A percentile compares a stretch with the other conserved stretches of the same genome.
These are phyloP conservation scores for Drosophila ambigua DNA, from an alignment of 1,140 invertebrate genomes.

Conservation along the genomic window DNA sequence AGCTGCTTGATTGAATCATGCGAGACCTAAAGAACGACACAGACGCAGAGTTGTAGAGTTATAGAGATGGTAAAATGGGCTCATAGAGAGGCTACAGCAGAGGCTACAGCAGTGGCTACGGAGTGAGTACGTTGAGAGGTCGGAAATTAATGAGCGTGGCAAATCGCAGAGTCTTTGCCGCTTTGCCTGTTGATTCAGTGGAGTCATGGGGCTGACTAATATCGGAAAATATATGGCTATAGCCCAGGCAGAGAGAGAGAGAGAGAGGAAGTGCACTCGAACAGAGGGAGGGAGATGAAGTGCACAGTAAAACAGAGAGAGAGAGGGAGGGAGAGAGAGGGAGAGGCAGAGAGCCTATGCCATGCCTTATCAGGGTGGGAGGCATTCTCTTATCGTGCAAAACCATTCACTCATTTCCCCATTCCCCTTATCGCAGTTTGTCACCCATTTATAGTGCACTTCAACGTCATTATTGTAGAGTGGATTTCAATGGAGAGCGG, in stretches of 20 bases:
- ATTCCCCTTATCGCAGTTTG: constrained; percentile 43
- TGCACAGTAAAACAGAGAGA: background rate
- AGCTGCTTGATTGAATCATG: constrained; percentile 84
- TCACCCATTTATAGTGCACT: constrained; percentile 51
- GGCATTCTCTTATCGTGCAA: constrained; percentile 21
- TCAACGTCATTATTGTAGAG: constrained; percentile 49
- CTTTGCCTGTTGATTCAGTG: constrained; percentile 16
- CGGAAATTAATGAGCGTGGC: constrained; percentile 68
- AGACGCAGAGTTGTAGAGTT: background rate
- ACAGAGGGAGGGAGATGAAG: background rate
- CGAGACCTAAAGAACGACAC: constrained; percentile 61
- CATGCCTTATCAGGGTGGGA: constrained; percentile 27
- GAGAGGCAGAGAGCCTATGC: constrained; percentile 4
- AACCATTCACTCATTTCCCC: constrained; percentile 11
- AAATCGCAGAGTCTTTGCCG: constrained; percentile 42
- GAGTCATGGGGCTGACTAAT: constrained; percentile 34
- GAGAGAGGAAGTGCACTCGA: constrained; percentile 14
- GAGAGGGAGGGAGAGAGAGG: background rate
- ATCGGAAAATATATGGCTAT: constrained; percentile 4
- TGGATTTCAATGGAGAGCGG: constrained; percentile 24
- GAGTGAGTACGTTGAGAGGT: constrained; percentile 24
- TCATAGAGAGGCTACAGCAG: background rate
- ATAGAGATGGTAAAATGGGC: constrained; percentile 8
- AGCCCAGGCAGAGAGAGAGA: constrained; percentile 11
- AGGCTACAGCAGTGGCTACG: background rate